Evolutionary conservation across 2,888 invertebrate genomes (phyloP), one percentile per base, ranked within the genome.

Genomic region (Vanessa cardui): DNA sequence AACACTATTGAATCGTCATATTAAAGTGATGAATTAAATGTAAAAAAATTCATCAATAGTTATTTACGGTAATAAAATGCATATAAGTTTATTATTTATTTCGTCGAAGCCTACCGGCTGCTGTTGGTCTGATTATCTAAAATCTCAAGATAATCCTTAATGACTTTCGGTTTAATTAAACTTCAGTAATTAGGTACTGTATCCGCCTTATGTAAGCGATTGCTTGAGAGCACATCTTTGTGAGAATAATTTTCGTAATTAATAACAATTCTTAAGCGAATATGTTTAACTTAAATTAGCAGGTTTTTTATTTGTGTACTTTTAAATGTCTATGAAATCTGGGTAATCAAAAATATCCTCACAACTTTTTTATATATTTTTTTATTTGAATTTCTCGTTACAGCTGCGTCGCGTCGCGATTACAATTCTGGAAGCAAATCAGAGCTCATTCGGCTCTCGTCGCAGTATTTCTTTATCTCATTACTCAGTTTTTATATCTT

Each of bases 121-220:
- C 1, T 33, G 18, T 56, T 2, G 18, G 12, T 56, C 33, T 56
- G 18, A 18, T 9, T 12, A 39, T 56, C 39, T 33, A 56, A 18
- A 56, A 56, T 56, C 18, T 56, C 16, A 16, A 31, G 54, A 54
- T 61, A 66, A 66, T 66, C 60, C 39, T 21, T 54, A 47, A 56
- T 66, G 60, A 66, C 31, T 61, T n/a, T 33, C 45, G 61, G 31
- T 61, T 61, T 66, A 61, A 66, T 66, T 61, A 66, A 66, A 66
- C 66, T 61, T 56, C n/a, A n/a, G 20, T 61, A 61, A 66, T 66
- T 66, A 54, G 54, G 52, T 39, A 61, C 50, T 54, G 60, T 56
- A 64, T 64, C 58, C 18, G 52, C 26, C 56, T 31, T 31, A 16
- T 56, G 26, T 12, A 21, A 21, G 52, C 31, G 52, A 56, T 56